A percentile compares a stretch with the other conserved stretches of the same genome.
Evolutionary conservation across 2,888 invertebrate genomes (phyloP).

Genomic region (Chorisops tibialis): DNA sequence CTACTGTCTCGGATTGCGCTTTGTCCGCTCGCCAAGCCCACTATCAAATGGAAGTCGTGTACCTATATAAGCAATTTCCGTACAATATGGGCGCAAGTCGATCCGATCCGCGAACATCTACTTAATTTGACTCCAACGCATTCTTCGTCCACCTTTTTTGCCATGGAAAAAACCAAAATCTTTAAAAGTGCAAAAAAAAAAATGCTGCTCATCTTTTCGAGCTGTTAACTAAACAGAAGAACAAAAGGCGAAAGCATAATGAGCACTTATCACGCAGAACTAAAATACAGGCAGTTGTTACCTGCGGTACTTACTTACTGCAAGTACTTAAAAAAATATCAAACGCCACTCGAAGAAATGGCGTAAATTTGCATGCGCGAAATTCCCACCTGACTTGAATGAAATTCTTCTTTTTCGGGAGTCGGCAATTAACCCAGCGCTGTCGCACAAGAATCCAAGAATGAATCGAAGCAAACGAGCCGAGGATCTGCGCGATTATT

Average conservation of each 20-base stretch:
- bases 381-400: constrained; percentile 28
- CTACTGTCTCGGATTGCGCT: not conserved
- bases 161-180: too few species aligned
- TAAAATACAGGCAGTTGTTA: not conserved
- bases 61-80: constrained; percentile 11
- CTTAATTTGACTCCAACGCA: too few species aligned
- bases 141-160: too few species aligned
- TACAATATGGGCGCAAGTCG: too few species aligned
- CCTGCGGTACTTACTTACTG: not conserved
- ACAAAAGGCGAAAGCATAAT: constrained; percentile 13
- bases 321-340: not conserved
- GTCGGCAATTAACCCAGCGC: constrained; percentile 15
- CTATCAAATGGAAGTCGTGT: constrained; percentile 8
- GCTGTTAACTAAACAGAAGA: not conserved
- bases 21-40: not conserved
- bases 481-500: not conserved
- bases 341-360: constrained; percentile 2
- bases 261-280: constrained; percentile 19
- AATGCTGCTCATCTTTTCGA: too few species aligned
- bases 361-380: constrained; percentile 27
- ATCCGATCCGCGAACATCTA: too few species aligned
- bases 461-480: not conserved
- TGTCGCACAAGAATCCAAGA: not conserved
- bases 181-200: too few species aligned
- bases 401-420: constrained; percentile 9